Evolutionary conservation across 2,888 invertebrate genomes (phyloP).

Genomic region (Hoplodrina ambigua): DNA sequence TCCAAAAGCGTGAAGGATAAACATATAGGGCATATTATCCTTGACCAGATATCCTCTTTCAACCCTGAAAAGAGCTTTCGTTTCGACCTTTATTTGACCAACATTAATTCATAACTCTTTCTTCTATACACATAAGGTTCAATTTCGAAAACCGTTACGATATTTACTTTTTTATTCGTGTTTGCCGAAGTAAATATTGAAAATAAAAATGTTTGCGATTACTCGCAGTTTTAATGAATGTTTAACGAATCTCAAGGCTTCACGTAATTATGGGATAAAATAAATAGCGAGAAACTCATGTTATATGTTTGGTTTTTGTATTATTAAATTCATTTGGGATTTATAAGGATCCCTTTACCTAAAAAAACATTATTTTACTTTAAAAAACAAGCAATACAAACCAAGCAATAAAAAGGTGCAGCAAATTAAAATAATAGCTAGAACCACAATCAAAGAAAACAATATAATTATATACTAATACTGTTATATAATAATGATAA

Average conservation of each 20-base stretch:
- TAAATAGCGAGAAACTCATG: constrained; percentile 50
- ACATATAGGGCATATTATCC: constrained; percentile 44
- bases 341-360: background rate
- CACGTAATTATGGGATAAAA: constrained; percentile 58
- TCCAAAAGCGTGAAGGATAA: constrained; percentile 36
- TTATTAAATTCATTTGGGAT: constrained; percentile 23
- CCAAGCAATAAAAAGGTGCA: background rate
- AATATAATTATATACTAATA: too few species aligned
- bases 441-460: too few species aligned
- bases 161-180: constrained; percentile 55
- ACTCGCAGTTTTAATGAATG: constrained; percentile 68
- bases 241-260: constrained; percentile 66
- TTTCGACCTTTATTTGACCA: constrained; percentile 31
- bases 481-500: too few species aligned
- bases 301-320: constrained; percentile 32
- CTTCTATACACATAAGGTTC: constrained; percentile 5
- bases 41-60: constrained; percentile 52
- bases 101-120: constrained; percentile 25
- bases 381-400: background rate
- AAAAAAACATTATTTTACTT: background rate
- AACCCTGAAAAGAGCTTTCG: constrained; percentile 54
- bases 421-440: too few species aligned
- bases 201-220: constrained; percentile 70
- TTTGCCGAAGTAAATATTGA: constrained; percentile 64
- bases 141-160: constrained; percentile 22